Evolutionary conservation across 1,140 invertebrate species (phyloP).

Genomic region (Halictus rubicundus): DNA sequence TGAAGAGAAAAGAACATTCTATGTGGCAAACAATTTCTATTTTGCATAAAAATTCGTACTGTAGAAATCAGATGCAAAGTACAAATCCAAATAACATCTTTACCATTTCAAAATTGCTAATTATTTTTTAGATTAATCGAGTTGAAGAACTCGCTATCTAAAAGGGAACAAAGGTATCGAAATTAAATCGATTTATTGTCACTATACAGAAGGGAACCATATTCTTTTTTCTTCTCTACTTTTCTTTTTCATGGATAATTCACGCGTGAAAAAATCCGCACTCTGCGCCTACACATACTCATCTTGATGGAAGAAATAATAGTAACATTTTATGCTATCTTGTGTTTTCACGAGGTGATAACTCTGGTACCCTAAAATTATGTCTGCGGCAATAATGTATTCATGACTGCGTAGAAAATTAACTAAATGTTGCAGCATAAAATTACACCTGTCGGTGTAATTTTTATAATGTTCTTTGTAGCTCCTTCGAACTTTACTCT

Average conservation of each 20-base stretch:
- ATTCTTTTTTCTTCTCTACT: not conserved
- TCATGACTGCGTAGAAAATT: not conserved
- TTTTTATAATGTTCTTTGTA: not conserved
- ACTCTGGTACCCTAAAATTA: not conserved
- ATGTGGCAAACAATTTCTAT: no score
- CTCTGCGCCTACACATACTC: not conserved
- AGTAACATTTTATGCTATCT: not conserved
- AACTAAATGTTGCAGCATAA: not conserved
- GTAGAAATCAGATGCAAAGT: no score
- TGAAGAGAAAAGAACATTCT: no score
- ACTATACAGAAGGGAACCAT: not conserved
- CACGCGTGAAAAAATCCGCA: not conserved
- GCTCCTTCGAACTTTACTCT: no score
- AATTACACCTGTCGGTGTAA: no score
- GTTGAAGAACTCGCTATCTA: no score
- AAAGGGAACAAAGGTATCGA: no score
- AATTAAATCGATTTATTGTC: no score
- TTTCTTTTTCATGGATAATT: not conserved
- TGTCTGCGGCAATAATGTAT: constrained; percentile 2
- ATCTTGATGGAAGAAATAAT: not conserved
- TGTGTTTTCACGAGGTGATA: not conserved
- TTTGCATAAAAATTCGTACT: no score
- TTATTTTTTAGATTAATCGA: no score
- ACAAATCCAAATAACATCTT: no score
- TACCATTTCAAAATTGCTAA: no score